Base-by-base conservation (phyloP, 2,888 invertebrate genomes). In the Chrysolina americana region DNA sequence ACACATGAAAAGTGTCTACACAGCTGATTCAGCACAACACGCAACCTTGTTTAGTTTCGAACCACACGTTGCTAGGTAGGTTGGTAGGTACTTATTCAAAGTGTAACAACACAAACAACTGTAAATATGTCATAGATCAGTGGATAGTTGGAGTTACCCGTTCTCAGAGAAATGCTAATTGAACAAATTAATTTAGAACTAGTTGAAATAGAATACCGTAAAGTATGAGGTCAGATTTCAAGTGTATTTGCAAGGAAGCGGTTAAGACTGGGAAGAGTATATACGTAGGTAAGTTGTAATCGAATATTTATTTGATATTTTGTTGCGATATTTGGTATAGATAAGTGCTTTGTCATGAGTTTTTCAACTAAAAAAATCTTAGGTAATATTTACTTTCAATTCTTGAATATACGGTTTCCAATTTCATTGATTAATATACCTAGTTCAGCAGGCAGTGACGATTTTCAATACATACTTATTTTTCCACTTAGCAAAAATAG, bases 111-210 rank as follows among this genome's bases (percentile, higher is more conserved):
- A 48, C 47, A 65, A 65, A 65, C 65, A 48, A 65, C 65, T 48
- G 65, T 65, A 65, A 65, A 65, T 65, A 23, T 48, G 44, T 48
- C 65, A 64, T 64, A 47, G 47, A 65, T 65, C 23, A 48, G 47
- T 65, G 23, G 47, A 65, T 36, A 64, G 15, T 36, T 8, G 8
- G 8, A 36, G 36, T 21, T 23, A 65, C 65, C 65, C 48, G 47
- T 48, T 65, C 21, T 41, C 44, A 23, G 9, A 50, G 23, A 44
- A 48, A 65, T 65, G 47, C 48, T 65, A 47, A 65, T 65, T 21
- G 8, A 48, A 65, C 65, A 48, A 65, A 65, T 23, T 21, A 23
- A 21, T 65, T 47, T 3, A 44, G 65, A 65, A 44, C 44, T 8
- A 15, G 15, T n/a, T 64, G 28, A 19, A 41, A 41, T 17, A 15